A percentile compares a stretch with the other conserved stretches of the same genome.
Evolutionary conservation across 2,888 invertebrate species (phyloP).

Genomic region (Tuta absoluta): DNA sequence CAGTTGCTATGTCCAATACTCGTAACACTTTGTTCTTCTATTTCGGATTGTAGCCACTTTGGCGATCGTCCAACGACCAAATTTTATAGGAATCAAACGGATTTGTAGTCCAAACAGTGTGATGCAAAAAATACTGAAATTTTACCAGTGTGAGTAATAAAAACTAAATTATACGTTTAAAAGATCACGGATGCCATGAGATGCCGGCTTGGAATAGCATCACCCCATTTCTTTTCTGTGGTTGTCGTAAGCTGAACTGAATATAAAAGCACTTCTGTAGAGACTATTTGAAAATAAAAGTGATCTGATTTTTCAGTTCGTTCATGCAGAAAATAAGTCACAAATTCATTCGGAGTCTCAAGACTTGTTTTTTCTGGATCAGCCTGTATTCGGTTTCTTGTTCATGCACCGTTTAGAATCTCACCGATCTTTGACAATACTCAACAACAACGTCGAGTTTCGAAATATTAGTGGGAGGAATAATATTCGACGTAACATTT

Average conservation of each 20-base stretch:
- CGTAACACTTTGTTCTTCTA: conserved; percentile 8
- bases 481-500: background rate
- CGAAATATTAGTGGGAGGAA: background rate
- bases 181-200: no score
- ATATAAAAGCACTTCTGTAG: no score
- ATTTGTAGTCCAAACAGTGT: background rate
- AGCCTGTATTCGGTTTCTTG: background rate
- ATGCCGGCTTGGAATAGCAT: no score
- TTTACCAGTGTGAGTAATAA: background rate
- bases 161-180: no score
- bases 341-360: background rate
- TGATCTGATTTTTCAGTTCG: background rate
- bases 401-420: background rate
- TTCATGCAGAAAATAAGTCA: background rate
- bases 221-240: no score
- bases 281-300: no score
- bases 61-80: background rate
- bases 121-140: background rate
- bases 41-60: background rate
- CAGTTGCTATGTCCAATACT: conserved; percentile 23
- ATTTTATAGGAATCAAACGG: background rate
- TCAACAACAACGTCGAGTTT: background rate
- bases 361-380: background rate
- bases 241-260: no score
- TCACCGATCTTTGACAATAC: conserved; percentile 3